Evolutionary conservation across 2,113 vertebrate genomes (phyloP).

Genomic region (Gnathonemus echidnorhynchus): DNA sequence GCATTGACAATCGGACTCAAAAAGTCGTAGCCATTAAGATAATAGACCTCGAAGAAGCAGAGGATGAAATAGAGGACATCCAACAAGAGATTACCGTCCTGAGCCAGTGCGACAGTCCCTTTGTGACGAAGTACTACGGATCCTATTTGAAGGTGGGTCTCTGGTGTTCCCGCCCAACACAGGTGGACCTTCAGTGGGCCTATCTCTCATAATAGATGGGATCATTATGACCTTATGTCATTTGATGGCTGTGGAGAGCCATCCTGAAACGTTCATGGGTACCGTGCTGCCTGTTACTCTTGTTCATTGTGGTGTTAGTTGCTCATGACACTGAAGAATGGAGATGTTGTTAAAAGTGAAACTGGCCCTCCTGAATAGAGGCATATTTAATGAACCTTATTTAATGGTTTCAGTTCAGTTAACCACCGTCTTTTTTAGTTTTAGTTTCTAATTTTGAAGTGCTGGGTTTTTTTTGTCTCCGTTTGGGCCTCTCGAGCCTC

Average conservation of each 20-base stretch:
- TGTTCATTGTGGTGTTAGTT: background rate
- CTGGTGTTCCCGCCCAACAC: background rate
- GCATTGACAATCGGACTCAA: slow-evolving; percentile 96
- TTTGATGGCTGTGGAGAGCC: background rate
- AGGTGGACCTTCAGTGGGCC: background rate
- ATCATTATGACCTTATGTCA: background rate
- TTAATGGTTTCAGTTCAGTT: background rate
- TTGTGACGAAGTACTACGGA: slow-evolving; percentile 95
- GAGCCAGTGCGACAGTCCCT: slow-evolving; percentile 96
- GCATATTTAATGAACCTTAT: background rate
- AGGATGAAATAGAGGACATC: slow-evolving; percentile 98
- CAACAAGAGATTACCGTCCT: slow-evolving; percentile 98
- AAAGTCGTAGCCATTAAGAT: slow-evolving; percentile 98
- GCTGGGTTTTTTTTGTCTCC: background rate
- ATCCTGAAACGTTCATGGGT: background rate
- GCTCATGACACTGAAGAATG: background rate
- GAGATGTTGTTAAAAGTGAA: background rate
- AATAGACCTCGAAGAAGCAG: slow-evolving; percentile 96
- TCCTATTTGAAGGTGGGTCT: slow-evolving; percentile 90
- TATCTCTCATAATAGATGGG: background rate
- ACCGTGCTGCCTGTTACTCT: background rate
- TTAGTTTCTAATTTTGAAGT: background rate
- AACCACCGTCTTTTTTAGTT: background rate
- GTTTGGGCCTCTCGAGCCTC: background rate
- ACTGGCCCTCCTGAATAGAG: background rate